Conservation (phyloP, 2,797 vertebrate species). For the Ctenopoma multispine region DNA sequence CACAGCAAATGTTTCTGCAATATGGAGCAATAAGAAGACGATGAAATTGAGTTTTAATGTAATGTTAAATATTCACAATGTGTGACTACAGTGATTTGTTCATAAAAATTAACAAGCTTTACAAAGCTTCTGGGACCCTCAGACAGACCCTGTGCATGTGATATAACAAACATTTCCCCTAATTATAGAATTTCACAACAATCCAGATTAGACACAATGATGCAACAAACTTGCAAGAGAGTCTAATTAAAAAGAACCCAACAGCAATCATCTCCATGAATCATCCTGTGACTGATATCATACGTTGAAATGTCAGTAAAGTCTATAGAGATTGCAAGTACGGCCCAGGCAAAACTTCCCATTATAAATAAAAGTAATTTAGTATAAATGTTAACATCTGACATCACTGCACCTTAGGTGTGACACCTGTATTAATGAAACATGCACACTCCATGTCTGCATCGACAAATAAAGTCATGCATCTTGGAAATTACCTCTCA, state of each 20-base stretch:
- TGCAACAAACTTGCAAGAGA: conserved; percentile 78
- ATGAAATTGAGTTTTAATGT: conserved; percentile 37
- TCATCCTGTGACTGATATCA: conserved; percentile 64
- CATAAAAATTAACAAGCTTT: conserved; percentile 57
- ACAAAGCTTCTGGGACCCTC: conserved; percentile 62
- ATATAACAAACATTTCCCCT: conserved; percentile 67
- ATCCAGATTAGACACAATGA: conserved; percentile 72
- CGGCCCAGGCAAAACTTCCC: conserved; percentile 33
- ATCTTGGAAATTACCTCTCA: conserved; percentile 66
- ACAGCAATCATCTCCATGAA: conserved; percentile 62
- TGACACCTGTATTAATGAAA: conserved; percentile 65
- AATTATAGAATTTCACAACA: conserved; percentile 76
- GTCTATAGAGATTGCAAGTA: conserved; percentile 32
- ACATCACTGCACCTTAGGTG: conserved; percentile 56
- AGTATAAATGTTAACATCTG: conserved; percentile 59
- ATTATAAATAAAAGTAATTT: conserved; percentile 56
- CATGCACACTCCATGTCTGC: conserved; percentile 27
- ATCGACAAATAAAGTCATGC: conserved; percentile 57
- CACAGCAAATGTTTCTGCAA: conserved; percentile 35
- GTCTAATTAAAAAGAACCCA: conserved; percentile 75
- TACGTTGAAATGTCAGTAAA: conserved; percentile 56
- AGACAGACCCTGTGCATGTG: conserved; percentile 55
- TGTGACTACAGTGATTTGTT: conserved; percentile 60
- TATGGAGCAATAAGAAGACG: conserved; percentile 43
- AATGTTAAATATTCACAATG: conserved; percentile 68